These are phyloP conservation scores for Oxyura jamaicensis DNA, from an alignment of 2,113 vertebrate species.

Conservation along the genomic window DNA sequence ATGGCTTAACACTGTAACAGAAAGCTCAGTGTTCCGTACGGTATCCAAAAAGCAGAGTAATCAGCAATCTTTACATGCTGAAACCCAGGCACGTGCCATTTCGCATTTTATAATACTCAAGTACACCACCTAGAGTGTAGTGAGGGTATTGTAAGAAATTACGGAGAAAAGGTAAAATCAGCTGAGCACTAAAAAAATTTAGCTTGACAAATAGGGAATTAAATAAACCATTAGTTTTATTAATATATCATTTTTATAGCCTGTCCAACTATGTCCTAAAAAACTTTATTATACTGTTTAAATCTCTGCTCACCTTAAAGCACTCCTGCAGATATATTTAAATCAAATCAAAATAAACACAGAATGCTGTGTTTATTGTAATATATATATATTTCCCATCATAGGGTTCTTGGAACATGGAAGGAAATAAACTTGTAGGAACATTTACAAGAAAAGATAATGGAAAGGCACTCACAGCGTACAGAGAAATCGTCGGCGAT, in stretches of 20 bases:
- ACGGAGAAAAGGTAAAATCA: neutral
- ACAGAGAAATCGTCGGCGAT: slow-evolving; percentile 76
- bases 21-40: neutral
- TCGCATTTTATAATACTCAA: neutral
- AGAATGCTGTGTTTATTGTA: neutral
- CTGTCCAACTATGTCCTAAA: neutral
- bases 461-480: slow-evolving; percentile 78
- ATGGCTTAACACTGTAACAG: neutral
- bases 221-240: neutral
- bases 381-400: neutral
- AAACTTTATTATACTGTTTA: neutral
- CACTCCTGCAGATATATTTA: neutral
- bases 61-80: neutral
- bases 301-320: neutral
- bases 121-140: neutral
- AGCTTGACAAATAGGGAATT: neutral
- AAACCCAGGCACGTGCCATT: neutral
- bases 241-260: neutral
- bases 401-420: slow-evolving; percentile 84
- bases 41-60: neutral
- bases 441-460: slow-evolving; percentile 88
- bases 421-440: slow-evolving; percentile 82
- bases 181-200: neutral
- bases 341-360: no score
- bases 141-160: neutral